Conservation (phyloP, 2,888 invertebrate species). For the Aphrophora alni region DNA sequence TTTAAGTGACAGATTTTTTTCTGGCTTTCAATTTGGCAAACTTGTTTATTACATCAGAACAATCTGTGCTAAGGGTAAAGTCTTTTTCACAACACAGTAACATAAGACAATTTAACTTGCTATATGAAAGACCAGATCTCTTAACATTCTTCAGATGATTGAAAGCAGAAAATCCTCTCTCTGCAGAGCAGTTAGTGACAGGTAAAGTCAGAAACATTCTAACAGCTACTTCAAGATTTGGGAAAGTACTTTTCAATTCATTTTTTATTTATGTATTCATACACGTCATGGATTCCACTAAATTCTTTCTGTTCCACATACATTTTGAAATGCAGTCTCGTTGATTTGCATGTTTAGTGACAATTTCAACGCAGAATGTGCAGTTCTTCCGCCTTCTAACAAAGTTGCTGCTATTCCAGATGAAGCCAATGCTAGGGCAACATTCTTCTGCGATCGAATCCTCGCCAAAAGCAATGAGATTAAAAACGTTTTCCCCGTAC, state of each 20-base stretch:
- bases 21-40: constrained; percentile 7
- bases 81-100: constrained; percentile 16
- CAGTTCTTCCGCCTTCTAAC: too few species aligned
- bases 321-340: constrained; percentile 7
- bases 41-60: constrained; percentile 10
- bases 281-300: constrained; percentile 16
- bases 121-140: neutral
- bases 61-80: constrained; percentile 8
- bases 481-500: too few species aligned
- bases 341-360: too few species aligned
- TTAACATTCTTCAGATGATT: constrained; percentile 11
- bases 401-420: too few species aligned
- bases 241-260: constrained; percentile 26
- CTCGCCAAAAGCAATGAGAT: too few species aligned
- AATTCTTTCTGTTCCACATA: constrained; percentile 3
- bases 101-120: constrained; percentile 9
- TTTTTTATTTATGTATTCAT: constrained; percentile 12
- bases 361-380: too few species aligned
- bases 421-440: too few species aligned
- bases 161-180: constrained; percentile 7
- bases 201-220: constrained; percentile 26
- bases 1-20: neutral
- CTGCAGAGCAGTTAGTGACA: constrained; percentile 20
- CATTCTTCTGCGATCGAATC: too few species aligned
- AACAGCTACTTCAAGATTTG: constrained; percentile 33